These are phyloP conservation scores for Garrulus glandarius DNA, from an alignment of 2,797 vertebrate genomes.

Conservation along the genomic window DNA sequence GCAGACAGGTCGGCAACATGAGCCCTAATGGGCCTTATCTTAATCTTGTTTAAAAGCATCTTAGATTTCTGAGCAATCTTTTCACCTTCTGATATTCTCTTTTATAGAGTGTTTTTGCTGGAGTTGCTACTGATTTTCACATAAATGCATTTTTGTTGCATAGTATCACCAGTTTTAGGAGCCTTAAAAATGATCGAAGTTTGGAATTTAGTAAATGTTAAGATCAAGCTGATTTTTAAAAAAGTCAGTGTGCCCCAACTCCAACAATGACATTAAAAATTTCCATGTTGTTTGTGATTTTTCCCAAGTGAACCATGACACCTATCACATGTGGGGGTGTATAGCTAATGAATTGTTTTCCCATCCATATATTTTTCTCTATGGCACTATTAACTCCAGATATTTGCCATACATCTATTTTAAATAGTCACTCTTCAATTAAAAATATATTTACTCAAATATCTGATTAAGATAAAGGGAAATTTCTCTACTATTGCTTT, in stretches of 20 bases:
- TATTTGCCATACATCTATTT: background rate
- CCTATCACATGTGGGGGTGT: no score
- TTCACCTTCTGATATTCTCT: constrained; percentile 81
- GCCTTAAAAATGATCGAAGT: background rate
- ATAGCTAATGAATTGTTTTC: background rate
- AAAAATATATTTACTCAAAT: background rate
- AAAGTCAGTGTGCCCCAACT: background rate
- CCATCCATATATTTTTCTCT: background rate
- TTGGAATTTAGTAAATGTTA: background rate
- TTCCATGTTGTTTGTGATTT: background rate
- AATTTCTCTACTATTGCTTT: background rate
- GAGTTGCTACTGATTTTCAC: constrained; percentile 63
- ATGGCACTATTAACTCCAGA: background rate
- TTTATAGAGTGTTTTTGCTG: constrained; percentile 76
- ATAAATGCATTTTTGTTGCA: constrained; percentile 51
- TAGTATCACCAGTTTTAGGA: background rate
- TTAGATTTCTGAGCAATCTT: constrained; percentile 83
- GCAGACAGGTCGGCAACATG: constrained; percentile 88
- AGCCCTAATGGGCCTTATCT: constrained; percentile 90
- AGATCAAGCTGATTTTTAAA: background rate
- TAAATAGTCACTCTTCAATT: background rate
- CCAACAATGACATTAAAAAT: background rate
- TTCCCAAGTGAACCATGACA: background rate
- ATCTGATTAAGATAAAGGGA: background rate
- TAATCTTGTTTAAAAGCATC: constrained; percentile 93